Evolutionary conservation across 2,888 invertebrate genomes (phyloP), one percentile per base, ranked within the genome.

Genomic region (Aphodius granarius): DNA sequence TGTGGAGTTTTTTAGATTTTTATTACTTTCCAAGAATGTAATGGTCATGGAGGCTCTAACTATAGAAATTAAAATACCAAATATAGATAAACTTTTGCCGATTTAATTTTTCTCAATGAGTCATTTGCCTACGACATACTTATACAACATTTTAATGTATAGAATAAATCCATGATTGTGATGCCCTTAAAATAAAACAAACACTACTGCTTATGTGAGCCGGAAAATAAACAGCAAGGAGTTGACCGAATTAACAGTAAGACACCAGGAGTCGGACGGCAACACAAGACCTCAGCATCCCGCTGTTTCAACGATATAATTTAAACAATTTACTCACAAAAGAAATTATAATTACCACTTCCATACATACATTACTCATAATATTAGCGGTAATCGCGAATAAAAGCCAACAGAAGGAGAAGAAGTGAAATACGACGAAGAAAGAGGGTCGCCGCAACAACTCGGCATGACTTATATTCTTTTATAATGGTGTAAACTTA

Each of bases 401-500:
- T 21, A 21, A 68, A 20, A 19, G n/a, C 20, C 68, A 21, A 19
- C 68, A 22, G 68, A 68, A 68, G 19, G 20, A 68, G n/a, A 68
- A 20, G 21, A 20, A 16, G 20, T 16, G 68, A 68, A 22, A 68
- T 43, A 43, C 43, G 43, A 43, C 13, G 43, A 43, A 43, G 43
- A 43, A 43, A 43, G 43, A 43, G 9, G 68, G 68, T 22, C 22
- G 22, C 68, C 20, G 22, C 68, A 68, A 68, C 68, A 68, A 68
- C 68, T 83, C 83, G 83, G 84, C 85, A 84, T 86, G 86, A 86
- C 86, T 79, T 79, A 86, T 86, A 86, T 86, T 86, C 86, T 86
- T 86, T 86, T 86, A 86, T 86, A 85, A 86, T 86, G 86, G 86
- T 86, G 86, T 86, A 87, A 86, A 86, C 85, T 86, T 85, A 87